Percentiles rank a stretch among this genome's conserved stretches.
Conservation (phyloP, 2,888 invertebrate genomes). For the Lasioglossum villosulum region DNA sequence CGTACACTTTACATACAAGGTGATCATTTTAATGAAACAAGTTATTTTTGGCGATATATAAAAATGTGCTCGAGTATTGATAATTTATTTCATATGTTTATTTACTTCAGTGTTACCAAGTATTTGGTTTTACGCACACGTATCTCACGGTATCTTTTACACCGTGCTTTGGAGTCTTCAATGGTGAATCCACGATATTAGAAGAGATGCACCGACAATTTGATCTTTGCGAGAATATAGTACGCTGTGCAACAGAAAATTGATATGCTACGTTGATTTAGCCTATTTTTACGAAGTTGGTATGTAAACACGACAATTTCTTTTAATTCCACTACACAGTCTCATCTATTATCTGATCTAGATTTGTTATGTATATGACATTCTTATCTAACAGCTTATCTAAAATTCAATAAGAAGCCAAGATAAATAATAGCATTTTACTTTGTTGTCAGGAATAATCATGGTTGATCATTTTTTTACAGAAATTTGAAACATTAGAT, state of each 20-base stretch:
- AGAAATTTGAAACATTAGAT: conserved; percentile 22
- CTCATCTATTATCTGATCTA: conserved; percentile 77
- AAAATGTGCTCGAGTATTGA: conserved; percentile 7
- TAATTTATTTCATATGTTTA: conserved; percentile 39
- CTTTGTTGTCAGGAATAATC: conserved; percentile 44
- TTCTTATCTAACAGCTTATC: conserved; percentile 75
- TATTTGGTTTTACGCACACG: neutral
- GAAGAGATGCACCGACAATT: conserved; percentile 18
- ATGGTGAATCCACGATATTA: neutral
- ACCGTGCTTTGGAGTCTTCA: neutral
- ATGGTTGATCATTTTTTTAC: conserved; percentile 30
- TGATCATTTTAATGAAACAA: neutral
- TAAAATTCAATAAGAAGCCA: conserved; percentile 71
- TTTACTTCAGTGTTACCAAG: conserved; percentile 58
- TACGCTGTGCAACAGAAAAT: conserved; percentile 8
- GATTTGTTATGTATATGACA: conserved; percentile 58
- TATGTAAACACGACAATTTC: conserved; percentile 39
- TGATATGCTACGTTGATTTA: neutral
- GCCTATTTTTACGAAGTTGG: conserved; percentile 50
- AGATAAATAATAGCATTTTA: conserved; percentile 65
- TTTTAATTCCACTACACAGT: conserved; percentile 26
- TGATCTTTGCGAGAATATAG: neutral
- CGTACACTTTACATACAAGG: neutral
- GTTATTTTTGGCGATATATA: neutral
- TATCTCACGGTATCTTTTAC: conserved; percentile 8